Base-by-base conservation (phyloP, 2,888 invertebrate genomes). In the Nymphalis polychloros region DNA sequence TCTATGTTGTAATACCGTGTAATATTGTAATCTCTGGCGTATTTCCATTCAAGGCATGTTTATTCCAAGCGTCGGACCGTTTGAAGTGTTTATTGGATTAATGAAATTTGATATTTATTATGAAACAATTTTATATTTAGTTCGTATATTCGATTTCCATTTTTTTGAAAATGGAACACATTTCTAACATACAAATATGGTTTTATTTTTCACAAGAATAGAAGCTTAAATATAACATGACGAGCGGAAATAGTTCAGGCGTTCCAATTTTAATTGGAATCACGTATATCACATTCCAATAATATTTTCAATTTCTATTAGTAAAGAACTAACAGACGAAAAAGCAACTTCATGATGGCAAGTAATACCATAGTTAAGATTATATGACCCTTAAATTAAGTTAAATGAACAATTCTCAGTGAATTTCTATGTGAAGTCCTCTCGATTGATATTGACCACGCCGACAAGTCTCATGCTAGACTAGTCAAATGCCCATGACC, bases 1-100 rank as follows among this genome's bases (percentile, higher is more conserved):
- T 65, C 50, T 59, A 64, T 68, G 60, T 69, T 66, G 69, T 66
- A 69, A 69, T 63, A 69, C 62, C 27, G 59, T 63, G 55, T 69
- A 53, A 66, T 69, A 59, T 65, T 69, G 63, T 63, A 52, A 69
- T 69, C 61, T 62, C 60, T 53, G 10, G 41, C 35, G 27, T 52
- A 69, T 69, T 65, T 66, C 49, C 63, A 66, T 69, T 66, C 59
- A 59, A 59, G 23, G 31, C 53, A 64, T 65, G 52, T 60, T 65
- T 65, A 31, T 52, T 46, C 46, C n/a, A 57, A 17, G 20, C 31
- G 57, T 57, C 35, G 52, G 19, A 19, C 19, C 59, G 19, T 27
- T 60, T 53, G 59, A 52, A 64, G 41, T 50, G n/a, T 59, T 1
- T 41, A 57, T 35, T 35, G 50, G 41, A 59, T n/a, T 19, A 41